phyloP scores from a whole-genome alignment of 2,113 vertebrate genomes.

The Rhabdornis inornatus region DNA sequence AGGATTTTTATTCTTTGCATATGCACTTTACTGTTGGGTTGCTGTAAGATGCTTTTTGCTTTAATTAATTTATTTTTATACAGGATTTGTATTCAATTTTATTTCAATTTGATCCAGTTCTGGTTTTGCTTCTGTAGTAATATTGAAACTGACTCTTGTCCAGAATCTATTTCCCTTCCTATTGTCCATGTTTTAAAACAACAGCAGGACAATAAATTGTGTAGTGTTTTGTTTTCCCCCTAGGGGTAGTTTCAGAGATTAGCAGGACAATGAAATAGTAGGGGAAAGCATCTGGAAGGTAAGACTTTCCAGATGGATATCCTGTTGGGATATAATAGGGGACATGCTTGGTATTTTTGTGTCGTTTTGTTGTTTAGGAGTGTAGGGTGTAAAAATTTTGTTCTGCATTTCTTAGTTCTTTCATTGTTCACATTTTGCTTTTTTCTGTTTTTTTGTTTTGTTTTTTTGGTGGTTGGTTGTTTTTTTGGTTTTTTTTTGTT shows the following conservation, averaged over 20 bases:
- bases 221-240: neutral
- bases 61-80: neutral
- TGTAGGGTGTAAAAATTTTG: neutral
- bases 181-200: neutral
- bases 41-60: neutral
- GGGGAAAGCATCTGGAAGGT: slow-evolving; percentile 47
- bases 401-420: neutral
- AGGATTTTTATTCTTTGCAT: neutral
- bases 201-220: neutral
- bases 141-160: neutral
- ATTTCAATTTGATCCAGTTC: neutral
- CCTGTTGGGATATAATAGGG: neutral
- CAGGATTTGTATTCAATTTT: neutral
- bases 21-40: neutral
- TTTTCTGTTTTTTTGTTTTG: neutral
- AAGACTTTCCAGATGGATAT: slow-evolving; percentile 49
- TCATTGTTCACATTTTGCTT: neutral
- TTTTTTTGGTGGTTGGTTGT: neutral
- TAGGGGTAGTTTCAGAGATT: neutral
- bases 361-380: neutral
- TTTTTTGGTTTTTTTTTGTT: neutral
- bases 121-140: neutral
- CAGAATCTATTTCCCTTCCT: neutral
- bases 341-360: neutral
- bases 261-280: slow-evolving; percentile 19